Conservation (phyloP, 1,140 invertebrate species). For the Glomeris maerens region DNA sequence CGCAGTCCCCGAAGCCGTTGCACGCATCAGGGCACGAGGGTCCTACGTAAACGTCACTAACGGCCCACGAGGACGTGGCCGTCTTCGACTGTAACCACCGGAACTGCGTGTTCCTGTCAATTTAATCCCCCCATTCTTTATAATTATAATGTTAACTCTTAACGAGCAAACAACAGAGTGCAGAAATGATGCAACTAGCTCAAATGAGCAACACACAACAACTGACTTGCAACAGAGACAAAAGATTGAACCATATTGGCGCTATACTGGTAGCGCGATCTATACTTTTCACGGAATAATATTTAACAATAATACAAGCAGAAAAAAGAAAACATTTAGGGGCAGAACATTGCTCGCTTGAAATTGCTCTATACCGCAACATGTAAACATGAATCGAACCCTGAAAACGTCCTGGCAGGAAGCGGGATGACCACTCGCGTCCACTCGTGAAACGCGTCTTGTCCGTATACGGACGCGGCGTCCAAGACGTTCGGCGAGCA, state of each 20-base stretch:
- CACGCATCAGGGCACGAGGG: conserved; percentile 31
- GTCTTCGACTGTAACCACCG: conserved; percentile 29
- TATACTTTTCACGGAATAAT: neutral
- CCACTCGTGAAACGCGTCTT: conserved; percentile 28
- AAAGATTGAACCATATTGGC: neutral
- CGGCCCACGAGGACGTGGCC: conserved; percentile 26
- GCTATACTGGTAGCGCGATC: neutral
- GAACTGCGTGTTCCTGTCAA: conserved; percentile 30
- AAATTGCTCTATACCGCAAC: too few relatives aligned
- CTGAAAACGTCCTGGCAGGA: conserved; percentile 31
- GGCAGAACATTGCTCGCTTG: too few relatives aligned
- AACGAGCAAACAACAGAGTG: too few relatives aligned
- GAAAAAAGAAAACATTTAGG: too few relatives aligned
- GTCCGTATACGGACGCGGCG: conserved; percentile 26
- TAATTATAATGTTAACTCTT: too few relatives aligned
- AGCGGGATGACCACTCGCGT: conserved; percentile 30
- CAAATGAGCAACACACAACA: too few relatives aligned
- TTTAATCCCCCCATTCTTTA: too few relatives aligned
- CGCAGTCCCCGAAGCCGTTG: conserved; percentile 32
- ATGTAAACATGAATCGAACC: conserved; percentile 24
- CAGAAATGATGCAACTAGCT: too few relatives aligned
- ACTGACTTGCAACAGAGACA: too few relatives aligned
- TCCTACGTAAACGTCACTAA: conserved; percentile 35
- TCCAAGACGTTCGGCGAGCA: conserved; percentile 32
- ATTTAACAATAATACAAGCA: too few relatives aligned